Evolutionary conservation across 1,140 invertebrate species (phyloP).

Genomic region (Drosophila pallidifrons): DNA sequence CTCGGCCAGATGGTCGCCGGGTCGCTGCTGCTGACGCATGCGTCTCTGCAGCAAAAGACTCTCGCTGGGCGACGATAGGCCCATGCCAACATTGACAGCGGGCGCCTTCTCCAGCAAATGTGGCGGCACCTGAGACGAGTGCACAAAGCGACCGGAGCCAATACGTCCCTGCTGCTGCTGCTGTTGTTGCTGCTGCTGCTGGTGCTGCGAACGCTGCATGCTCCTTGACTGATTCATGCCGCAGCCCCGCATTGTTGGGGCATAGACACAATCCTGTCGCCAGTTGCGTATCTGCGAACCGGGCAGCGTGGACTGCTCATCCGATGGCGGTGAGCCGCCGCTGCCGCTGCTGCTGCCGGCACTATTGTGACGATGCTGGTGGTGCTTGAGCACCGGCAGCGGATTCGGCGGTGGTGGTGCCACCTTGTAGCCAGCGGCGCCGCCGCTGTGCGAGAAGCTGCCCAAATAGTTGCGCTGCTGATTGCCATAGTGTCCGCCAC

Average conservation of each 20-base stretch:
- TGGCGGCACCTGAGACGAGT: slow-evolving; percentile 54
- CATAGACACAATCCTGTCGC: slow-evolving; percentile 79
- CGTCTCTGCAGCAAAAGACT: slow-evolving; percentile 93
- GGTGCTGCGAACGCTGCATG: slow-evolving; percentile 35
- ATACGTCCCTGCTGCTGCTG: slow-evolving; percentile 57
- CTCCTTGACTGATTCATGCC: slow-evolving; percentile 57
- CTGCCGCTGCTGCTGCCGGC: slow-evolving; percentile 63
- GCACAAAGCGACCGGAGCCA: slow-evolving; percentile 65
- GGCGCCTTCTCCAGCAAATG: slow-evolving; percentile 64
- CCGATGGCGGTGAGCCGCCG: slow-evolving; percentile 75
- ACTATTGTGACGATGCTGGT: slow-evolving; percentile 40
- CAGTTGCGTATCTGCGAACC: slow-evolving; percentile 71
- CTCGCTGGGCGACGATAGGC: slow-evolving; percentile 93
- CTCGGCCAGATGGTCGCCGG: slow-evolving; percentile 58
- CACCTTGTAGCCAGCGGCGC: slow-evolving; percentile 63
- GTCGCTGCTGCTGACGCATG: slow-evolving; percentile 64
- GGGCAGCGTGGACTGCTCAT: slow-evolving; percentile 59
- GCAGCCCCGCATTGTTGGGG: slow-evolving; percentile 56
- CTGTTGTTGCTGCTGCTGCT: slow-evolving; percentile 29
- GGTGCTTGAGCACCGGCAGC: slow-evolving; percentile 42
- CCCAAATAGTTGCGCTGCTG: slow-evolving; percentile 80
- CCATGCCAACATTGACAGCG: slow-evolving; percentile 85
- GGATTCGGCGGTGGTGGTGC: slow-evolving; percentile 39
- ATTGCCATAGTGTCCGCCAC: slow-evolving; percentile 71
- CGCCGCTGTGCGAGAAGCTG: slow-evolving; percentile 72